phyloP scores from a whole-genome alignment of 2,113 vertebrate genomes.

The Leucopternis melanops region DNA sequence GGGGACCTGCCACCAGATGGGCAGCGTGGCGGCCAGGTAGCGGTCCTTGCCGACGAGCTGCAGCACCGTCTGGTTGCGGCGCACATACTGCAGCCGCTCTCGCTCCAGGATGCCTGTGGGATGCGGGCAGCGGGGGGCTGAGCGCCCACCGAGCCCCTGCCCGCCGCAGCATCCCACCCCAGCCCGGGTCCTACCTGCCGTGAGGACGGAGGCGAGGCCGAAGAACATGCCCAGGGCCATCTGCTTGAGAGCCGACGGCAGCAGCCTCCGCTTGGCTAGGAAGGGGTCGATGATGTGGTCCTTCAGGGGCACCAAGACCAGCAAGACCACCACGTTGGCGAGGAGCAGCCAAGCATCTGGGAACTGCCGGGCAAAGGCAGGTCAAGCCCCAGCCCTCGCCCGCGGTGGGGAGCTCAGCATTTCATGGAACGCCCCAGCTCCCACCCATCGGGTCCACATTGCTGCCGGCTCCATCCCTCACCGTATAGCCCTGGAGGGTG shows the following conservation, averaged over 20 bases:
- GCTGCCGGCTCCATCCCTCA: too few species aligned
- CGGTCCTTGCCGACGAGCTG: slow-evolving; percentile 24
- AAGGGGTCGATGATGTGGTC: too few species aligned
- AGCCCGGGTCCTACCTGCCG: slow-evolving; percentile 19
- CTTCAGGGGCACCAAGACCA: too few species aligned
- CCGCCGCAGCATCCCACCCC: accelerated
- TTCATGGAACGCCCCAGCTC: too few species aligned
- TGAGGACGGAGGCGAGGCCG: slow-evolving; percentile 43
- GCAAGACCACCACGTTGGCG: too few species aligned
- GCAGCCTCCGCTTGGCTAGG: not conserved
- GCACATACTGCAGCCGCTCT: slow-evolving; percentile 28
- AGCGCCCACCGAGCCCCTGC: too few species aligned
- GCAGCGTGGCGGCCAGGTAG: slow-evolving; percentile 14
- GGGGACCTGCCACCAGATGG: slow-evolving; percentile 67
- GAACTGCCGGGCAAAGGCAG: too few species aligned
- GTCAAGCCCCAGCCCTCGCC: too few species aligned
- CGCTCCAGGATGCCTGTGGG: slow-evolving; percentile 55
- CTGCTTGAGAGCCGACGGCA: slow-evolving; percentile 36
- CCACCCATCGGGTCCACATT: too few species aligned
- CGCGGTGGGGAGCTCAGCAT: too few species aligned
- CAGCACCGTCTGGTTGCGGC: not conserved
- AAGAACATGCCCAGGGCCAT: slow-evolving; percentile 65
- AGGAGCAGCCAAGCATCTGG: too few species aligned
- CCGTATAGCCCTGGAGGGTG: too few species aligned
- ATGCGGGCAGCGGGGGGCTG: not conserved